These are phyloP conservation scores for Channa argus DNA, from an alignment of 2,113 vertebrate species.

Conservation along the genomic window DNA sequence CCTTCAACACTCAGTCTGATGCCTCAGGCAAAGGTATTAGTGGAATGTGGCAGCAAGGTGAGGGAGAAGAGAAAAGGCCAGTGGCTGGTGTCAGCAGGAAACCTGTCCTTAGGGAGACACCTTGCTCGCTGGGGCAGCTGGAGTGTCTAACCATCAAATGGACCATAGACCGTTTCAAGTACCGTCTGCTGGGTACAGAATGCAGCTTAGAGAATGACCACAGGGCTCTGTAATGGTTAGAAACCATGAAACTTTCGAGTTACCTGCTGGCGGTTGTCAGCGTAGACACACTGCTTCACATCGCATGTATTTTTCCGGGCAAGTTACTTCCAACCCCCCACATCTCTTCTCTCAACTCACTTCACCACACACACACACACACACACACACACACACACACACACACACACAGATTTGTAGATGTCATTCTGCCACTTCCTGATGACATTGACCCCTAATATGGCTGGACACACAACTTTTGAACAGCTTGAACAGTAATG, in stretches of 20 bases:
- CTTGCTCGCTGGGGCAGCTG: constrained; percentile 27
- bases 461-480: constrained; percentile 12
- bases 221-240: constrained; percentile 41
- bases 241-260: constrained; percentile 50
- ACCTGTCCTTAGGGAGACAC: constrained; percentile 48
- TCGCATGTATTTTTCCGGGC: constrained; percentile 36
- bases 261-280: constrained; percentile 59
- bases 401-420: background rate
- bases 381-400: background rate
- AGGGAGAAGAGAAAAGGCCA: constrained; percentile 52
- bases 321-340: constrained; percentile 23
- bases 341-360: background rate
- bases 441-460: constrained; percentile 28
- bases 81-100: constrained; percentile 53
- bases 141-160: constrained; percentile 57
- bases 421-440: constrained; percentile 12
- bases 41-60: constrained; percentile 54
- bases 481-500: background rate
- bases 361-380: background rate
- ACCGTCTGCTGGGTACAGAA: constrained; percentile 38
- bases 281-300: constrained; percentile 33
- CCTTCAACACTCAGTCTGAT: constrained; percentile 54
- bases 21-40: constrained; percentile 46
- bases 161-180: constrained; percentile 52
- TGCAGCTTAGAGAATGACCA: constrained; percentile 51